Conservation (phyloP, 1,140 invertebrate species). For the Myzus persicae region DNA sequence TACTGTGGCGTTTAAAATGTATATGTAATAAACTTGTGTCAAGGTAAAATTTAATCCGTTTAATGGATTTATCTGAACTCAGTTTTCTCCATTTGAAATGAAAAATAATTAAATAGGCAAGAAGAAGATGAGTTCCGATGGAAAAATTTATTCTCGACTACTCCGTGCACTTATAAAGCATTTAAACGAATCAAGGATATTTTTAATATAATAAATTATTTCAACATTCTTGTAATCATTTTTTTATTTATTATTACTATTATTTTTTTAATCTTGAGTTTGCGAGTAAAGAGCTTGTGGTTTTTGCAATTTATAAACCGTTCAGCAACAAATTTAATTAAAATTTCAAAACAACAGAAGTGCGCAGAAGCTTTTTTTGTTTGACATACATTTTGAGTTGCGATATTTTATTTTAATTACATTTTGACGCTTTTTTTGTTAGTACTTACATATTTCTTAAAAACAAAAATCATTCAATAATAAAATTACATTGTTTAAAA, state of each 20-base stretch:
- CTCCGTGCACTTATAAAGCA: neutral
- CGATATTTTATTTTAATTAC: slow-evolving; percentile 1
- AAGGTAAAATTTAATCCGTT: neutral
- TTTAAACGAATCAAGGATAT: neutral
- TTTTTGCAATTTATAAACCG: neutral
- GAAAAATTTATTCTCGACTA: neutral
- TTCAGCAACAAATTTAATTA: slow-evolving; percentile 5
- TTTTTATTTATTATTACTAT: neutral
- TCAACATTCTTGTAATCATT: neutral
- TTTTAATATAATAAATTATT: neutral
- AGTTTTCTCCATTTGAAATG: no score
- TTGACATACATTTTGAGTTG: neutral
- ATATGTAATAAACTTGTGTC: neutral
- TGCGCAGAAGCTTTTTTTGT: neutral
- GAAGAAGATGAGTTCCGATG: neutral
- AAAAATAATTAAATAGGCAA: neutral
- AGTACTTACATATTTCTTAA: neutral
- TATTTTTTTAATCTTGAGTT: neutral
- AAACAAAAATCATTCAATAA: neutral
- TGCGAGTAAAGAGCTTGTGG: neutral
- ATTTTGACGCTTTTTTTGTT: neutral
- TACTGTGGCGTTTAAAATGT: neutral
- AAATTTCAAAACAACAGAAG: neutral
- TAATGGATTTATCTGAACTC: neutral
- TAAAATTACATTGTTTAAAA: no score